Percentiles rank a stretch among this genome's conserved stretches.
Evolutionary conservation across 1,140 invertebrate genomes (phyloP).

Genomic region (Zaprionus davidi): DNA sequence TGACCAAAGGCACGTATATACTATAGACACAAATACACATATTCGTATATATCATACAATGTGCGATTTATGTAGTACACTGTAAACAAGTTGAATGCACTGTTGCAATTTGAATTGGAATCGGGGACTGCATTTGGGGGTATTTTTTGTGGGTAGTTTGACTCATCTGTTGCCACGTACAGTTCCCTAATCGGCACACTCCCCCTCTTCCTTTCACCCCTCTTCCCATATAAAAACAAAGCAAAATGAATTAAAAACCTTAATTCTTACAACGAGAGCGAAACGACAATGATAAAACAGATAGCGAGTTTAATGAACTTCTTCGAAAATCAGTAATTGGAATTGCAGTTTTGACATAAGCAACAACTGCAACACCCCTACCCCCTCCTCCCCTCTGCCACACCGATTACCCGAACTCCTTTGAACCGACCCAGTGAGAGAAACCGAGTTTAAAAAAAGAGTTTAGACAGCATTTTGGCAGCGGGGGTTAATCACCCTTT

Average conservation of each 20-base stretch:
- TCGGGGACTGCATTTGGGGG: constrained; percentile 2
- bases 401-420: constrained; percentile 26
- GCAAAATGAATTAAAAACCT: constrained; percentile 1
- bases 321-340: constrained; percentile 53
- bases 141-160: constrained; percentile 16
- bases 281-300: constrained; percentile 9
- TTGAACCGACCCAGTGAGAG: constrained; percentile 43
- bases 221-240: neutral
- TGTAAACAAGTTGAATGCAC: constrained; percentile 57
- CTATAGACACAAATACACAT: constrained; percentile 12
- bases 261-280: constrained; percentile 46
- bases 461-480: constrained; percentile 13
- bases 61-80: constrained; percentile 17
- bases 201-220: neutral
- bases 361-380: constrained; percentile 15
- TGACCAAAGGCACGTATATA: constrained; percentile 31
- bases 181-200: neutral
- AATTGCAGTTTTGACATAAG: constrained; percentile 41
- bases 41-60: neutral
- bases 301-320: constrained; percentile 62
- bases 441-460: constrained; percentile 27
- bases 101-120: constrained; percentile 29
- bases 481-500: constrained; percentile 26
- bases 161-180: constrained; percentile 6
- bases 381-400: neutral